Percentiles rank a stretch among this genome's conserved stretches.
phyloP scores from a whole-genome alignment of 2,797 vertebrate genomes.

The Sebastes flavidus region DNA sequence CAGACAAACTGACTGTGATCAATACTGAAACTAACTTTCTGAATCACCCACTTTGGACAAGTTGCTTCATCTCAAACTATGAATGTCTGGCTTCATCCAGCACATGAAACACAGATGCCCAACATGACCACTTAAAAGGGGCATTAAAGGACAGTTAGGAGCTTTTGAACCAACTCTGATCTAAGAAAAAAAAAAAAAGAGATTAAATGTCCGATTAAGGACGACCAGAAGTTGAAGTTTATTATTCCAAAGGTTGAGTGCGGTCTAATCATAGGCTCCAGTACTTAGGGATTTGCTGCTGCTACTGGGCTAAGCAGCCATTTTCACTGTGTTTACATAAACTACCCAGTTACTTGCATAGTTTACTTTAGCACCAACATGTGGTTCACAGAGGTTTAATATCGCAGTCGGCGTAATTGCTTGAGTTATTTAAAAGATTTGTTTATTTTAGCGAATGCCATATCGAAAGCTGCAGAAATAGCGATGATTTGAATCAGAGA shows the following conservation, averaged over 20 bases:
- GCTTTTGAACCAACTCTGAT: slow-evolving; percentile 47
- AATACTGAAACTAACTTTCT: not conserved
- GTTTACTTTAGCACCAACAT: slow-evolving; percentile 78
- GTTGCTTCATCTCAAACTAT: slow-evolving; percentile 24
- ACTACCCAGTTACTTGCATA: slow-evolving; percentile 72
- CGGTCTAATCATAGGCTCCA: slow-evolving; percentile 73
- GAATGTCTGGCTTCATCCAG: slow-evolving; percentile 13
- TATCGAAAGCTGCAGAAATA: slow-evolving; percentile 62
- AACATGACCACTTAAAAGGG: slow-evolving; percentile 29
- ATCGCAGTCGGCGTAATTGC: slow-evolving; percentile 64
- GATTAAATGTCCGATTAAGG: slow-evolving; percentile 66
- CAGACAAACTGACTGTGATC: not conserved
- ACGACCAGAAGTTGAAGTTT: slow-evolving; percentile 70
- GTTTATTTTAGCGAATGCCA: slow-evolving; percentile 71
- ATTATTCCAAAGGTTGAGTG: slow-evolving; percentile 76
- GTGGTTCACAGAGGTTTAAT: slow-evolving; percentile 74
- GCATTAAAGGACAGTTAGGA: slow-evolving; percentile 65
- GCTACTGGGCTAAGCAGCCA: slow-evolving; percentile 72
- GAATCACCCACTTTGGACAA: slow-evolving; percentile 14
- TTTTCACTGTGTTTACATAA: slow-evolving; percentile 78
- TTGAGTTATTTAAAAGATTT: slow-evolving; percentile 71
- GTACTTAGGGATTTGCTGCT: slow-evolving; percentile 68
- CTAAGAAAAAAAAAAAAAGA: slow-evolving; percentile 24
- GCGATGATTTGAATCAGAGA: slow-evolving; percentile 23
- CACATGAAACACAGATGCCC: slow-evolving; percentile 40